A percentile compares a stretch with the other conserved stretches of the same genome.
Conservation (phyloP, 2,113 vertebrate species). For the Myrmecobius fasciatus region DNA sequence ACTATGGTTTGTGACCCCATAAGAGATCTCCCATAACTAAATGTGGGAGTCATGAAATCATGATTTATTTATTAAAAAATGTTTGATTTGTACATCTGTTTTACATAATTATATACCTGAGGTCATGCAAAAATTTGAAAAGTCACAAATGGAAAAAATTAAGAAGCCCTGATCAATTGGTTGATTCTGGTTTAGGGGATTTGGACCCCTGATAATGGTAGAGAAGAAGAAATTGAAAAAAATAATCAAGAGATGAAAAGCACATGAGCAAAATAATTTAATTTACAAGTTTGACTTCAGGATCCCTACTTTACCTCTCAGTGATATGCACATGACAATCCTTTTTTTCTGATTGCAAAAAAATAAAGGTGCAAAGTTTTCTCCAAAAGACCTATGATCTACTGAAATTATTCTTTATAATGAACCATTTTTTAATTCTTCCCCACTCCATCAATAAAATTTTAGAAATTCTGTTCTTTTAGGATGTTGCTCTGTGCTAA, state of each 20-base stretch:
- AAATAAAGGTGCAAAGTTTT: background rate
- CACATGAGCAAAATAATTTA: background rate
- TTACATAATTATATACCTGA: too few species aligned
- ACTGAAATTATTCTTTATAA: background rate
- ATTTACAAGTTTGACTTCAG: background rate
- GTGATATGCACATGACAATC: background rate
- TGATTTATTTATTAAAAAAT: too few species aligned
- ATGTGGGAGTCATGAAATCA: too few species aligned
- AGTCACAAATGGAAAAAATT: too few species aligned
- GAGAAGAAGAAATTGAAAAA: background rate
- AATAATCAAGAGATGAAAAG: background rate
- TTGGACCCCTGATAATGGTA: background rate
- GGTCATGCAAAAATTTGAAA: too few species aligned
- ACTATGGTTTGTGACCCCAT: too few species aligned
- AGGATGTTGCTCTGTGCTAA: background rate
- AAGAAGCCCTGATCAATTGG: background rate
- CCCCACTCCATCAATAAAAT: background rate
- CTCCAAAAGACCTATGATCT: background rate
- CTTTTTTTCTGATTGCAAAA: background rate
- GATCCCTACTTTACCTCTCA: background rate
- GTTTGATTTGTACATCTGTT: too few species aligned
- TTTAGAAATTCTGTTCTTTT: background rate
- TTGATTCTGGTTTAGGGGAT: background rate
- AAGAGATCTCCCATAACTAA: too few species aligned
- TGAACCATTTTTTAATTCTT: background rate